These are phyloP conservation scores for Drosophila fulvimacula DNA, from an alignment of 2,888 invertebrate species.

Conservation along the genomic window DNA sequence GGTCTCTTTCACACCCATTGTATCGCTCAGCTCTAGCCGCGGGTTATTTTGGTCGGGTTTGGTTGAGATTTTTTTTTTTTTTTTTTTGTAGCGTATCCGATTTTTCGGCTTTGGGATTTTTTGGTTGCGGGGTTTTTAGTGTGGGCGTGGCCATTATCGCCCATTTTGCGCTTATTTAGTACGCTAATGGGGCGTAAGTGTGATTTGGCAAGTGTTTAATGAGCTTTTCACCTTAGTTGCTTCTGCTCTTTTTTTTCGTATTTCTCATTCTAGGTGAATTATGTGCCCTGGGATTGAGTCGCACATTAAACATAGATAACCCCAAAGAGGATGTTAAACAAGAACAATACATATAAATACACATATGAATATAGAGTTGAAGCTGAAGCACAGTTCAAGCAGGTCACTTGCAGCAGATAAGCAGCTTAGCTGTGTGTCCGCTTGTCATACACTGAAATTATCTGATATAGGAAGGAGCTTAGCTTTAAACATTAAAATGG, in stretches of 20 bases:
- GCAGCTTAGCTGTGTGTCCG: neutral
- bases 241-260: neutral
- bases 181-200: slow-evolving; percentile 75
- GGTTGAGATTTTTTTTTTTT: slow-evolving; percentile 30
- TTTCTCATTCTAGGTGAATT: slow-evolving; percentile 31
- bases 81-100: slow-evolving; percentile 39
- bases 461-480: too few relatives aligned
- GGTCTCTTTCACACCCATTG: neutral
- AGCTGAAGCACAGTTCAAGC: slow-evolving; percentile 8
- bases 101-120: slow-evolving; percentile 29
- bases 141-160: slow-evolving; percentile 27
- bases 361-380: neutral
- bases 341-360: neutral
- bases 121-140: slow-evolving; percentile 26
- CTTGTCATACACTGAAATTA: neutral
- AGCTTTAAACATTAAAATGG: neutral
- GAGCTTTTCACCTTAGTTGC: slow-evolving; percentile 65
- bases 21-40: slow-evolving; percentile 58
- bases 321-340: slow-evolving; percentile 11
- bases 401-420: neutral
- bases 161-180: slow-evolving; percentile 74
- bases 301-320: slow-evolving; percentile 20
- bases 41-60: slow-evolving; percentile 69
- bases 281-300: slow-evolving; percentile 16
- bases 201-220: slow-evolving; percentile 77